Base-by-base conservation (phyloP, 2,113 vertebrate species). In the Chaenocephalus aceratus region DNA sequence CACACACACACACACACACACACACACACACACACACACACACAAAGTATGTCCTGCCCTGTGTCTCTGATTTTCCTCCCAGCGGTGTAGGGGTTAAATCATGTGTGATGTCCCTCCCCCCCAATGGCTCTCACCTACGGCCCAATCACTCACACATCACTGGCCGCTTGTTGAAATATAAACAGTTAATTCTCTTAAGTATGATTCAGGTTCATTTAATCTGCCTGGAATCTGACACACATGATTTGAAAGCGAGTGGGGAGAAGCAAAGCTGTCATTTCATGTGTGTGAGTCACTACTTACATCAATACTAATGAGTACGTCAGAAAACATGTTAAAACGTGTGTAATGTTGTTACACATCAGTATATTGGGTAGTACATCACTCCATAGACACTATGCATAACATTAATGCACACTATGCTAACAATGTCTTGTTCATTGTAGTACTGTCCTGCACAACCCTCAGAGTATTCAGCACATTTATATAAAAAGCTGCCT, bases 81-180 rank as follows among this genome's bases (percentile, higher is more conserved):
- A 11, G 56, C 41, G 71, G 61, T 77, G 54, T 66, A 75, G 59
- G 63, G 72, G 75, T 86, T 75, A 86, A 86, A 75, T 79, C 83
- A 61, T 73, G 77, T 86, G 74, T 81, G 85, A 63, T 81, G 3
- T 65, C 23, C 81, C 80, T 75, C 14, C 61, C 70, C 56, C 16
- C 36, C 68, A 11, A 36, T 36, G 21, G 9, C 41, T 45, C 59
- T 83, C 75, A 80, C 82, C 77, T 61, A 49, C 41, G 80, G 79
- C 56, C 49, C 64, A 49, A 44, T 84, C 63, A 53, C 53, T 68
- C 44, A 34, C 65, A 75, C 44, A 1, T 41, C 57, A 18, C 77
- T 26, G 63, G 34, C 44, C 57, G 41, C 69, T 68, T 70, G 14
- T 72, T 73, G 80, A 46, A 30, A 64, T 53, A 14, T 49, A 30